phyloP scores from a whole-genome alignment of 2,797 vertebrate genomes.

The Vespertilio murinus region DNA sequence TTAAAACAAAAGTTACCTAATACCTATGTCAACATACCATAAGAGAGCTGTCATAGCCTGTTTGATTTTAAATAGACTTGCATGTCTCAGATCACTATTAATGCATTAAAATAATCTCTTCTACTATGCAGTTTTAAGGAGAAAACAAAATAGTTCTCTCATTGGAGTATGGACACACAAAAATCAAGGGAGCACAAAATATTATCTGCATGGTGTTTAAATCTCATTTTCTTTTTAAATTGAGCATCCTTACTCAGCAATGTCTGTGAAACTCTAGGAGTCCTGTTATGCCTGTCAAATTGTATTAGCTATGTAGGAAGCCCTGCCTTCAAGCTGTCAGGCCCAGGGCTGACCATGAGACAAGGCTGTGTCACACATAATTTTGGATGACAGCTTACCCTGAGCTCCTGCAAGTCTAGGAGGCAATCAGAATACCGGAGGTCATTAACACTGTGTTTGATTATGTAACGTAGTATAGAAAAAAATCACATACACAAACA shows the following conservation, averaged over 20 bases:
- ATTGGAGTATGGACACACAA: neutral
- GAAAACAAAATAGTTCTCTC: neutral
- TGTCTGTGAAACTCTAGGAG: constrained; percentile 73
- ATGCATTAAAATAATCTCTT: neutral
- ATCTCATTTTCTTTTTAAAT: constrained; percentile 71
- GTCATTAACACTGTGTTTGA: constrained; percentile 72
- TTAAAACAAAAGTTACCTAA: constrained; percentile 9
- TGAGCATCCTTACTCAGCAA: constrained; percentile 49
- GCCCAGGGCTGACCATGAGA: constrained; percentile 82
- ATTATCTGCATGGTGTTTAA: constrained; percentile 62
- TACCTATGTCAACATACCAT: neutral
- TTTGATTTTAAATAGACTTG: neutral
- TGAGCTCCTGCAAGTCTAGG: constrained; percentile 72
- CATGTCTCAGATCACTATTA: neutral
- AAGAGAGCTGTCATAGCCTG: neutral
- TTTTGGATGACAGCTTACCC: constrained; percentile 85
- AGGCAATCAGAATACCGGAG: constrained; percentile 80
- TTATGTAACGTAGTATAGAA: constrained; percentile 80
- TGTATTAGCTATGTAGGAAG: constrained; percentile 78
- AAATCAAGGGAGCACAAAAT: neutral
- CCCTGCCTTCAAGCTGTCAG: constrained; percentile 79
- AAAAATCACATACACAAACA: neutral
- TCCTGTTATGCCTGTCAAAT: constrained; percentile 81
- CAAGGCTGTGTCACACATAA: constrained; percentile 81
- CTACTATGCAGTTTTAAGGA: neutral